phyloP scores from a whole-genome alignment of 2,888 invertebrate genomes.

The Calliphora vomitoria region DNA sequence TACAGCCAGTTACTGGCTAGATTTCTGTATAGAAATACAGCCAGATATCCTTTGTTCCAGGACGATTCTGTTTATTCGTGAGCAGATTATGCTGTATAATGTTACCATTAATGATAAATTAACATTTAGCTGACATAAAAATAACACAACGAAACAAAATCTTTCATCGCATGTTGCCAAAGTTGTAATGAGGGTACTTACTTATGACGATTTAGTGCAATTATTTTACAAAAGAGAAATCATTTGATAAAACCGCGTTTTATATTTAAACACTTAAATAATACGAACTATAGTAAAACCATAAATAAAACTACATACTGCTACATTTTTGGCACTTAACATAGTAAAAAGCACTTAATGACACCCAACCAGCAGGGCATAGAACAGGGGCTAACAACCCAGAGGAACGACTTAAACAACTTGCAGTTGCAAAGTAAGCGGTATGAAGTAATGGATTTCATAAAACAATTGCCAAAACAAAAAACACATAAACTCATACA shows the following conservation, averaged over 20 bases:
- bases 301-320: slow-evolving; percentile 50
- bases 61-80: no score
- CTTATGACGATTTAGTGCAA: neutral
- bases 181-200: no score
- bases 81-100: no score
- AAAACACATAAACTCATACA: slow-evolving; percentile 45
- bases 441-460: slow-evolving; percentile 80
- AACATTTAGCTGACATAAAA: no score
- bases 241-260: slow-evolving; percentile 10
- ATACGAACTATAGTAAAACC: slow-evolving; percentile 32
- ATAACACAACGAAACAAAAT: no score
- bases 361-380: slow-evolving; percentile 31
- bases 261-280: slow-evolving; percentile 2
- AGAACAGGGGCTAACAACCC: neutral
- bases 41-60: no score
- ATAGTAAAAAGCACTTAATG: slow-evolving; percentile 68
- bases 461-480: slow-evolving; percentile 80
- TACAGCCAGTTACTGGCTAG: no score
- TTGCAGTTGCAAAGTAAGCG: slow-evolving; percentile 17
- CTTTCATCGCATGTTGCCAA: no score
- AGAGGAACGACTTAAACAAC: slow-evolving; percentile 13
- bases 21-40: no score
- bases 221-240: neutral
- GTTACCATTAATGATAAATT: no score
- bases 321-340: slow-evolving; percentile 45